phyloP scores from a whole-genome alignment of 1,140 invertebrate genomes.

The Monochamus saltuarius region DNA sequence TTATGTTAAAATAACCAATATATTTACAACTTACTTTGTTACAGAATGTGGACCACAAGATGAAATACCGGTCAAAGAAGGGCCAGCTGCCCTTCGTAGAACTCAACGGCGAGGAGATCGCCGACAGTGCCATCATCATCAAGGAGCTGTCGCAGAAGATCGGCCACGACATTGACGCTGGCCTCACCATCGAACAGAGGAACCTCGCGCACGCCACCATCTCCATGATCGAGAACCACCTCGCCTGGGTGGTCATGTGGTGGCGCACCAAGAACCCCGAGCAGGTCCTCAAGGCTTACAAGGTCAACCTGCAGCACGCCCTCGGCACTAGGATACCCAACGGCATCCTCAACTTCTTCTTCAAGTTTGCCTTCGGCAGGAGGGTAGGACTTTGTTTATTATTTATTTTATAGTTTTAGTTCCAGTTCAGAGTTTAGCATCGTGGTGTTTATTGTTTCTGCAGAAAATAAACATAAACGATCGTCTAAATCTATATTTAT shows the following conservation, averaged over 20 bases:
- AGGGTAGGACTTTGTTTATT: constrained; percentile 67
- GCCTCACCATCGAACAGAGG: constrained; percentile 78
- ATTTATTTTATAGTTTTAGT: neutral
- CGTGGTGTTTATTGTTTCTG: too few species aligned
- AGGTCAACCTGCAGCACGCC: constrained; percentile 85
- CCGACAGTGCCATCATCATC: constrained; percentile 87
- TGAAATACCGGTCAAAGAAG: constrained; percentile 91
- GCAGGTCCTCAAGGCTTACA: constrained; percentile 84
- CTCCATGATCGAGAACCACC: constrained; percentile 92
- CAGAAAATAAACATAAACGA: too few species aligned
- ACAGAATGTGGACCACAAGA: constrained; percentile 93
- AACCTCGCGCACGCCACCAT: constrained; percentile 90
- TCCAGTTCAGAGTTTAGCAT: too few species aligned
- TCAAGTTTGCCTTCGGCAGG: constrained; percentile 82
- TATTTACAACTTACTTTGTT: too few species aligned
- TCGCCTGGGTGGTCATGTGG: constrained; percentile 84
- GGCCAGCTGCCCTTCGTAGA: constrained; percentile 91
- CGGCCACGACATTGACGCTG: constrained; percentile 78
- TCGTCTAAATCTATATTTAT: too few species aligned
- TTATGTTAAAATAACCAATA: too few species aligned
- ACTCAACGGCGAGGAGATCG: constrained; percentile 89
- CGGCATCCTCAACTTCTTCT: constrained; percentile 83
- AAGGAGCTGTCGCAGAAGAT: constrained; percentile 80
- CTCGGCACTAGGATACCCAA: constrained; percentile 86
- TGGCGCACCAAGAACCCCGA: constrained; percentile 88